Conservation (phyloP, 2,888 invertebrate genomes). For the Augiades crinisus region DNA sequence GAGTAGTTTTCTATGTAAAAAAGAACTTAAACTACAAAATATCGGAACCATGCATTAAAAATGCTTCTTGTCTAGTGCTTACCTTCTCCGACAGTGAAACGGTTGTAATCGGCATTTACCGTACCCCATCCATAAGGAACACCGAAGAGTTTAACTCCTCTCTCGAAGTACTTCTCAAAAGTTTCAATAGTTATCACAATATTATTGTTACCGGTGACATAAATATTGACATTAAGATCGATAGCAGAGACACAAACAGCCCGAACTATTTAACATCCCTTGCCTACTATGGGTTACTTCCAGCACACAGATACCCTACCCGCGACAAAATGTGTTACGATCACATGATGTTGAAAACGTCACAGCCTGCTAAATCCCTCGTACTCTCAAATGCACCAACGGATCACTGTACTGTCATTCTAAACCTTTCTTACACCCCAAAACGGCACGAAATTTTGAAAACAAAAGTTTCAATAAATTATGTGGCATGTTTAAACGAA, state of each 20-base stretch:
- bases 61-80: conserved; percentile 21
- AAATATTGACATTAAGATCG: conserved; percentile 35
- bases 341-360: conserved; percentile 30
- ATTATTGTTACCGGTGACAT: conserved; percentile 36
- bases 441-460: not conserved
- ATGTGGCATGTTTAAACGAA: not conserved
- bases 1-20: conserved; percentile 23
- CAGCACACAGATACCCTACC: conserved; percentile 35
- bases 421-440: not conserved
- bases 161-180: conserved; percentile 27
- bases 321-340: conserved; percentile 33
- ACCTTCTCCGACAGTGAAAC: not conserved
- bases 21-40: not conserved
- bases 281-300: conserved; percentile 31
- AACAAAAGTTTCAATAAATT: not conserved
- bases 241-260: conserved; percentile 29
- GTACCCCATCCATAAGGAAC: conserved; percentile 33
- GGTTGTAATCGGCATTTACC: conserved; percentile 32
- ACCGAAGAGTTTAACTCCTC: conserved; percentile 31
- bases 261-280: conserved; percentile 31
- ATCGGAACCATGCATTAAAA: conserved; percentile 4
- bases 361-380: not conserved
- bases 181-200: conserved; percentile 15
- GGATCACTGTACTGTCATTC: conserved; percentile 13
- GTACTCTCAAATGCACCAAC: conserved; percentile 8